Base-by-base conservation (phyloP, 2,888 invertebrate species). In the Strigamia maritima region DNA sequence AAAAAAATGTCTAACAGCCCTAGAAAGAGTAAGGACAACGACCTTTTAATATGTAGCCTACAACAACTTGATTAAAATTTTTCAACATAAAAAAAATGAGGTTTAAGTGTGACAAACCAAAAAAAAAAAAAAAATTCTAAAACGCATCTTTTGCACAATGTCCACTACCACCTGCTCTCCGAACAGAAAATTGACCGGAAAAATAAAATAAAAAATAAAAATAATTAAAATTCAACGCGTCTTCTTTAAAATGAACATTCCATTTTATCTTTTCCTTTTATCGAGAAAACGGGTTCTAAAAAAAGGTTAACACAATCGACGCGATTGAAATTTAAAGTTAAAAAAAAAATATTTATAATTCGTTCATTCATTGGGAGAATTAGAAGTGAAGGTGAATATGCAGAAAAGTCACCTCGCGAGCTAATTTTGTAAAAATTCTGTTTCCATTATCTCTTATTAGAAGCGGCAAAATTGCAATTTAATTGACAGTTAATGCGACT, bases 401-500 rank as follows among this genome's bases (percentile, higher is more conserved):
- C 31, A 2, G 2, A 49, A n/a, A 54, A 54, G 54, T 54, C n/a
- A n/a, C 1, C 14, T n/a, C 14, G 14, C n/a, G 19, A 54, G 19
- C 54, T 8, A 54, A 54, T 54, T 54, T 54, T 6, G 54, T 22
- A 54, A 19, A 54, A 54, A 54, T 54, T 54, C 54, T 3, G n/a
- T 8, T 54, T 54, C 22, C 54, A 54, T 54, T 54, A 54, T 54
- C 54, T 54, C 3, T n/a, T 54, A 54, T 54, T 54, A 22, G 54
- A 54, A 19, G 54, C 54, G n/a, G 54, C 54, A 54, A 54, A 54
- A 54, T 54, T 54, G 54, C 54, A 54, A 54, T 54, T 54, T 54
- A 54, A 54, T 54, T 54, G 54, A 54, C 54, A 54, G 54, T 54
- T 54, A 54, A 54, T 54, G 54, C 54, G 54, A 54, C 54, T 54